A percentile compares a stretch with the other conserved stretches of the same genome.
These are phyloP conservation scores for Aphelenchoides avenae DNA, from an alignment of 1,140 invertebrate species.

Conservation along the genomic window DNA sequence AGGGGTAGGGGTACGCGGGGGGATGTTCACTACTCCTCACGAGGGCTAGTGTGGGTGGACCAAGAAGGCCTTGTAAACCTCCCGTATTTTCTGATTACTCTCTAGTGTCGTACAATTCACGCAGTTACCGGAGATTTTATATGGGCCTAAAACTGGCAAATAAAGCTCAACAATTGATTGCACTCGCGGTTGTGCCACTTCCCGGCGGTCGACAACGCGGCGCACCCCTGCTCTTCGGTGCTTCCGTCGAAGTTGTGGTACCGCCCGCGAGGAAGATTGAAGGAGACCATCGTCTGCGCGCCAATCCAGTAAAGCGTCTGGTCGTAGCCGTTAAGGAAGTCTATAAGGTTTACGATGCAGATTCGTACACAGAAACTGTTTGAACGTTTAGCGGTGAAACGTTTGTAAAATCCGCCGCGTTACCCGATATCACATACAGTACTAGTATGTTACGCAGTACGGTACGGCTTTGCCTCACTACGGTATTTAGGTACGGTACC, in stretches of 20 bases:
- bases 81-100: too few species aligned
- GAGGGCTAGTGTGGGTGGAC: too few species aligned
- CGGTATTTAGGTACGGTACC: too few species aligned
- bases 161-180: constrained; percentile 18
- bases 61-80: too few species aligned
- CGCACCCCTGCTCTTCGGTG: constrained; percentile 8
- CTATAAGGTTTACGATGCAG: too few species aligned
- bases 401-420: constrained; percentile 3
- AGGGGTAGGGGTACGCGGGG: too few species aligned
- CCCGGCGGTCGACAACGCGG: constrained; percentile 22
- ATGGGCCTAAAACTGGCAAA: constrained; percentile 31
- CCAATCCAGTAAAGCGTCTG: constrained; percentile 29
- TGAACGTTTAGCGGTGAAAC: neutral
- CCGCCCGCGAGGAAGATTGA: constrained; percentile 12
- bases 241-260: constrained; percentile 14
- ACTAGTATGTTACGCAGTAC: too few species aligned
- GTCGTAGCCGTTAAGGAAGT: neutral
- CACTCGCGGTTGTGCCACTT: constrained; percentile 17
- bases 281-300: constrained; percentile 13
- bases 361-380: constrained; percentile 3
- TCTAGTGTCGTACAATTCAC: too few species aligned
- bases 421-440: neutral
- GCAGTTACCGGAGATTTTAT: too few species aligned
- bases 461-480: too few species aligned
- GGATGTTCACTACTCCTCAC: too few species aligned